These are phyloP conservation scores for Chiloscyllium punctatum DNA, from an alignment of 2,797 vertebrate genomes.

Conservation along the genomic window DNA sequence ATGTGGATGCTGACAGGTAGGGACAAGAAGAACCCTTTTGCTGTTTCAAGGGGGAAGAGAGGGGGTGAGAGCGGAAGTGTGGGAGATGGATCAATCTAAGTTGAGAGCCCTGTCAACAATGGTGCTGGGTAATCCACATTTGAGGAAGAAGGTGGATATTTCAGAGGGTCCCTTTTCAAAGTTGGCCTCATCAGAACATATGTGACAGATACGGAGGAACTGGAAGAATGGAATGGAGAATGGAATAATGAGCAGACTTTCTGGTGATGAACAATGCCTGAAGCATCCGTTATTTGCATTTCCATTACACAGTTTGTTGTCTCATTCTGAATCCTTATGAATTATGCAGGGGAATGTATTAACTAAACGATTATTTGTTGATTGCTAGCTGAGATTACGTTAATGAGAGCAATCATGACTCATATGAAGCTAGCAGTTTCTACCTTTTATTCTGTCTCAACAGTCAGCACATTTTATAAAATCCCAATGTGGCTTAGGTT, in stretches of 20 bases:
- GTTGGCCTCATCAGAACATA: too few relatives aligned
- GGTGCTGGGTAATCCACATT: too few relatives aligned
- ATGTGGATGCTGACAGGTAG: too few relatives aligned
- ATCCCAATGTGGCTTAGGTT: background rate
- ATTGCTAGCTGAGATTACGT: constrained; percentile 37
- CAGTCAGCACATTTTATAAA: constrained; percentile 7
- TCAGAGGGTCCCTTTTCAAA: too few relatives aligned
- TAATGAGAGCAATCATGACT: constrained; percentile 35
- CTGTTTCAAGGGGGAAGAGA: too few relatives aligned
- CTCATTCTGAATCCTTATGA: background rate
- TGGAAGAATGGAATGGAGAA: background rate
- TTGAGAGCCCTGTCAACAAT: too few relatives aligned
- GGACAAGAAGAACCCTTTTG: too few relatives aligned
- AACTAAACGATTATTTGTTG: constrained; percentile 26
- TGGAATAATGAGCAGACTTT: background rate
- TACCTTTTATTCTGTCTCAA: background rate
- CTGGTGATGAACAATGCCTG: background rate
- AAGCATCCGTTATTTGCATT: background rate
- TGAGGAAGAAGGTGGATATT: too few relatives aligned
- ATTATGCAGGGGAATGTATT: constrained; percentile 30
- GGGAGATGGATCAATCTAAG: too few relatives aligned
- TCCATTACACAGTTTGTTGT: constrained; percentile 2
- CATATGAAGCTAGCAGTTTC: constrained; percentile 15
- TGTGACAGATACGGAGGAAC: too few relatives aligned
- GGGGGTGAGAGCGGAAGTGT: too few relatives aligned